These are phyloP conservation scores for Enteromius afrohamiltoni DNA, from an alignment of 2,797 vertebrate genomes.

Conservation along the genomic window DNA sequence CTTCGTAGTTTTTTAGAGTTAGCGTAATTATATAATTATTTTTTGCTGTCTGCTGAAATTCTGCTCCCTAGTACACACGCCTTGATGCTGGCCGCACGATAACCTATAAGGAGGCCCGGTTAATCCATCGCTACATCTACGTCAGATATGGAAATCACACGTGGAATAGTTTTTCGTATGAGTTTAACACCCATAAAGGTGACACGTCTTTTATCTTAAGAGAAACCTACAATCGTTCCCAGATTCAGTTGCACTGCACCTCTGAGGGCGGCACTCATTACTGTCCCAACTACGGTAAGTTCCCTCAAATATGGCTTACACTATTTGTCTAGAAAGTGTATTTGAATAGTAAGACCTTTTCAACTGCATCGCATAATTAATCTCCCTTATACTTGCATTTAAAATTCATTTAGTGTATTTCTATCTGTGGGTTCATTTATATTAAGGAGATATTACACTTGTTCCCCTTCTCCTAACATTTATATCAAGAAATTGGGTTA, in stretches of 20 bases:
- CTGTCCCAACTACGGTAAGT: constrained; percentile 39
- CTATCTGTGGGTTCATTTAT: too few species aligned
- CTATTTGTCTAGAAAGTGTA: neutral
- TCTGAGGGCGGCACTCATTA: neutral
- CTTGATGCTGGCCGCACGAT: neutral
- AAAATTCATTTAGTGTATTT: too few species aligned
- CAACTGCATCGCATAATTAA: too few species aligned
- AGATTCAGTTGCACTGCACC: constrained; percentile 26
- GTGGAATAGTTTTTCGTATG: neutral
- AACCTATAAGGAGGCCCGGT: neutral
- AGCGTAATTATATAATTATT: too few species aligned
- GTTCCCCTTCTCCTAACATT: too few species aligned
- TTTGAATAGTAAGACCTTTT: too few species aligned
- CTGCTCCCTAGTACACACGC: neutral
- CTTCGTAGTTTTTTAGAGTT: neutral
- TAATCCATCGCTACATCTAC: constrained; percentile 19
- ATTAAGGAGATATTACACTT: too few species aligned
- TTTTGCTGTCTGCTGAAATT: neutral
- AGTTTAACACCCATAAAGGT: constrained; percentile 47
- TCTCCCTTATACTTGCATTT: too few species aligned
- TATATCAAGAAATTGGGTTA: too few species aligned
- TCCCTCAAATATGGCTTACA: neutral
- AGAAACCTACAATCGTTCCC: constrained; percentile 25
- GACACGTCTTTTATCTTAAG: constrained; percentile 7
- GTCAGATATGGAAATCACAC: constrained; percentile 19